A percentile compares a stretch with the other conserved stretches of the same genome.
Conservation (phyloP, 2,113 vertebrate genomes). For the Cettia cetti region DNA sequence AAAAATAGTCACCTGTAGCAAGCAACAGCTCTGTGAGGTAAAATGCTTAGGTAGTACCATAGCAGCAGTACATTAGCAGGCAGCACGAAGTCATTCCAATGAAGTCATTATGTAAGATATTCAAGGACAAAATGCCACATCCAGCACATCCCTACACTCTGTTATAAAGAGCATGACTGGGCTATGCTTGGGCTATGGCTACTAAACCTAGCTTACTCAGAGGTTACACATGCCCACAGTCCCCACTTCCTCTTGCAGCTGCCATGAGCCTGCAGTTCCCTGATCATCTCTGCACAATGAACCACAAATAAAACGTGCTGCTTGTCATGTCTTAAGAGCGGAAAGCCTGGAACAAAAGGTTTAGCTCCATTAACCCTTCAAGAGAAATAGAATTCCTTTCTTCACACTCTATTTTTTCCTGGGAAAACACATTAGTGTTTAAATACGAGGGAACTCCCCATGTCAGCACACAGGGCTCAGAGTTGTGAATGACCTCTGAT, state of each 20-base stretch:
- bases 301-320: background rate
- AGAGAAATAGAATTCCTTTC: background rate
- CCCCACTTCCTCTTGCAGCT: background rate
- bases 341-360: background rate
- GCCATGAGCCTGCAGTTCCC: background rate
- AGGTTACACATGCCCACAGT: background rate
- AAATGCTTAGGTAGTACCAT: background rate
- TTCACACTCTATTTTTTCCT: background rate
- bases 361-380: background rate
- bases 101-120: background rate
- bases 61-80: background rate
- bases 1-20: background rate
- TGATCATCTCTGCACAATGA: background rate
- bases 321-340: background rate
- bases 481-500: background rate
- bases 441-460: accelerated
- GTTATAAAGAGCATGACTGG: background rate
- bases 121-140: background rate
- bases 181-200: background rate
- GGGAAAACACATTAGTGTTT: background rate
- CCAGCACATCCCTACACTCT: background rate
- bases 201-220: background rate
- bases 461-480: background rate
- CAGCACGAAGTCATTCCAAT: background rate
- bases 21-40: background rate